Conservation (phyloP, 2,113 vertebrate genomes). For the Phainopepla nitens region DNA sequence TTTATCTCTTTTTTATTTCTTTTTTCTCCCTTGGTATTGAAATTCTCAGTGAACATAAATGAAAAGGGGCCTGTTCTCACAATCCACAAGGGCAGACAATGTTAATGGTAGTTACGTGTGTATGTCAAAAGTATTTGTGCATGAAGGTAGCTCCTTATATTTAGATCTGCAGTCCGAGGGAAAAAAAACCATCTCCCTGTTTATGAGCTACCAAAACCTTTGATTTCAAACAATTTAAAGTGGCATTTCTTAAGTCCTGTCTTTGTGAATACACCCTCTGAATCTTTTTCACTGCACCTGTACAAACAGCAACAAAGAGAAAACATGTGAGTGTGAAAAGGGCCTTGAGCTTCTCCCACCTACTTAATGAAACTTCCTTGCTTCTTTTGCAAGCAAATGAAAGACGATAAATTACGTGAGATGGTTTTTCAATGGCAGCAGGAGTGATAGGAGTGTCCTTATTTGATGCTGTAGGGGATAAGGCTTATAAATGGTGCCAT, state of each 20-base stretch:
- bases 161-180: slow-evolving; percentile 4
- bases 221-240: slow-evolving; percentile 52
- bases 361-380: slow-evolving; percentile 61
- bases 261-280: slow-evolving; percentile 38
- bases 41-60: background rate
- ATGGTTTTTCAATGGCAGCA: slow-evolving; percentile 19
- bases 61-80: background rate
- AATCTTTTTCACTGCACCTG: slow-evolving; percentile 60
- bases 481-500: slow-evolving; percentile 44
- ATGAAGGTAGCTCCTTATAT: background rate
- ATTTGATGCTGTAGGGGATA: slow-evolving; percentile 26
- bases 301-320: slow-evolving; percentile 70
- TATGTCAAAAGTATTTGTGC: background rate
- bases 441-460: slow-evolving; percentile 36
- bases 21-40: background rate
- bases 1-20: background rate
- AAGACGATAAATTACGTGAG: slow-evolving; percentile 58
- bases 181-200: slow-evolving; percentile 1
- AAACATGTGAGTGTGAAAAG: slow-evolving; percentile 55
- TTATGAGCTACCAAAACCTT: slow-evolving; percentile 46
- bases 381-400: slow-evolving; percentile 62
- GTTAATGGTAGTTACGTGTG: background rate
- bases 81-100: background rate
- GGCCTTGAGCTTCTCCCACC: slow-evolving; percentile 53
- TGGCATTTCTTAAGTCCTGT: slow-evolving; percentile 44